Evolutionary conservation across 2,888 invertebrate genomes (phyloP), one percentile per base, ranked within the genome.

Genomic region (Spodoptera littoralis): DNA sequence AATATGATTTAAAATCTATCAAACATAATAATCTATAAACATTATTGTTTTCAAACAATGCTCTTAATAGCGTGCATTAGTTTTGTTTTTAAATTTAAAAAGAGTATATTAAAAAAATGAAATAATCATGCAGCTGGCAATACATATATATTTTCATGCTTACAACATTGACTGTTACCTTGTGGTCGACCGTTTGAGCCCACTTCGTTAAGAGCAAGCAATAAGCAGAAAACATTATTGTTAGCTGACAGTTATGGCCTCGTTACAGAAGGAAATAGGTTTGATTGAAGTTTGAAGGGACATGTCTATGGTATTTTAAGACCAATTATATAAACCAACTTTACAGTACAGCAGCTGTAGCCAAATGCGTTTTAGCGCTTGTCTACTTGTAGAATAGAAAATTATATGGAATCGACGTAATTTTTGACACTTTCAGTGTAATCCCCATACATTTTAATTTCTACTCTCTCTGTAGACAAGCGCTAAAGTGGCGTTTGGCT

Each of bases 121-220:
- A 54, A 48, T 30, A 79, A 77, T 47, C 77, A 77, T 76, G 73
- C 78, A 64, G 70, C 65, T 66, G 70, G 74, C 74, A 69, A 60
- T 70, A 65, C 36, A 63, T 61, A 58, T 48, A 62, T 65, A 60
- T 68, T 70, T 63, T 52, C 81, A 84, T 84, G 84, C 84, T 79
- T 77, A 82, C 68, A 82, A 70, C 54, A 70, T 66, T 62, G 70
- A 73, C 65, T 76, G 82, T 92, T 94, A 94, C 94, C 94, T 94
- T 87, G 92, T 86, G 70, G 90, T 90, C 63, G 92, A 92, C 83
- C 93, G 85, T 92, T 93, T 94, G 91, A 94, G 92, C 87, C 93
- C 94, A 87, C 94, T 94, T 92, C 87, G 81, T 79, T 78, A 81
- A 79, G 86, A 90, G 92, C 82, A 92, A 93, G 93, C 92, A 85